Percentiles rank a stretch among this genome's conserved stretches.
Evolutionary conservation across 53 echinoderm and acorn worm species (phyloP).

Genomic region (Holothuria leucospilota): DNA sequence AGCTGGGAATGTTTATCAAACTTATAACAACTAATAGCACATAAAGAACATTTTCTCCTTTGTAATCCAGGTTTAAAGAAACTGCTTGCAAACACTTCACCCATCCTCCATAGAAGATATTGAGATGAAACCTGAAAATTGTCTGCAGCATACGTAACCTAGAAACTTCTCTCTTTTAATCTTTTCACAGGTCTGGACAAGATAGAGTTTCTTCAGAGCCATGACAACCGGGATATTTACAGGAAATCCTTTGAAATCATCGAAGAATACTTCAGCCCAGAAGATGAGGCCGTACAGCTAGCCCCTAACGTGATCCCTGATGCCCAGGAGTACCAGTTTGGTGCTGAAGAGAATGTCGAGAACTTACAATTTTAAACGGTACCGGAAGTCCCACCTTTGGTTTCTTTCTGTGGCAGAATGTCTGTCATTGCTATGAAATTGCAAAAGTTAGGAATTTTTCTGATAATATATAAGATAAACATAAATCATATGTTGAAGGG

Average conservation of each 20-base stretch:
- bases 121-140: neutral
- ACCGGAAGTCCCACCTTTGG: neutral
- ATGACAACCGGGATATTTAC: conserved; percentile 98
- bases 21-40: too few relatives aligned
- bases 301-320: conserved; percentile 82
- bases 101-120: too few relatives aligned
- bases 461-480: too few relatives aligned
- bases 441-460: neutral
- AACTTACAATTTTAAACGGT: conserved; percentile 88
- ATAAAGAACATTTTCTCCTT: too few relatives aligned
- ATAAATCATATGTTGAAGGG: too few relatives aligned
- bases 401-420: neutral
- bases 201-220: conserved; percentile 98
- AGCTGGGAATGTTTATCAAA: too few relatives aligned
- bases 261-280: conserved; percentile 92
- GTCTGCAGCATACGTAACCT: too few relatives aligned
- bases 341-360: conserved; percentile 84
- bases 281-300: conserved; percentile 89
- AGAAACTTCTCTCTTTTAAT: neutral
- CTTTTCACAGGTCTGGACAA: conserved; percentile 87
- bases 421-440: neutral
- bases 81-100: too few relatives aligned
- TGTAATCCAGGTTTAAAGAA: too few relatives aligned
- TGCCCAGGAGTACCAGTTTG: conserved; percentile 91
- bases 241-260: conserved; percentile 97